Base-by-base conservation (phyloP, 2,113 vertebrate species). In the Syngnathus typhle region DNA sequence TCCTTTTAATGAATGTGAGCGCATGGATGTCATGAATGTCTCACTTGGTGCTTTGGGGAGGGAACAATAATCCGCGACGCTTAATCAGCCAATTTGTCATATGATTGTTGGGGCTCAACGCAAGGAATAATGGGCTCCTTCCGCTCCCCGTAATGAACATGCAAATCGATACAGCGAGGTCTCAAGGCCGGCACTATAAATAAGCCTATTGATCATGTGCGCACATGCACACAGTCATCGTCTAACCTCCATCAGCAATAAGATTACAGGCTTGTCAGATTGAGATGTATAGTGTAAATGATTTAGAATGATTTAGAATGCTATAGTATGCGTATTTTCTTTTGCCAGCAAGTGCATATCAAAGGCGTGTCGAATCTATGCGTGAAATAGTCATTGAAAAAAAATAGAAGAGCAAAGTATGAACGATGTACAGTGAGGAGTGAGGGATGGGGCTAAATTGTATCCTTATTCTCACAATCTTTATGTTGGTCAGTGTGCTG, bases 21-120 rank as follows among this genome's bases (percentile, higher is more conserved):
- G n/a, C n/a, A n/a, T n/a, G n/a, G n/a, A n/a, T n/a, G n/a, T 23
- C 36, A 67, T 68, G 69, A 69, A 58, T 64, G 9, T 62, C 61
- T 71, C 72, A 39, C 63, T 76, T 65, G 39, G 47, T 65, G 51
- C 71, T 51, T 11, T 71, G 18, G 73, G 78, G 74, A 69, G 58
- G 63, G 38, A 60, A 60, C 21, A 44, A 44, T 73, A 77, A 82
- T 81, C 74, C 85, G 75, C 75, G 72, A 47, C 61, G 54, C 81
- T 80, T 85, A 87, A 89, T 87, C 85, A 84, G 79, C 74, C 80
- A 77, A 82, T 87, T 86, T 87, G 82, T 87, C 77, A 79, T 70
- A 67, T 77, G 75, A 88, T 85, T 81, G 77, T 84, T 84, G 63
- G 67, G 71, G 75, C 47, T 81, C 73, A 38, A 27, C 71, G 64